phyloP scores from a whole-genome alignment of 37 sponge, comb jelly and placozoan genomes.

The Lycopodina hypogea region DNA sequence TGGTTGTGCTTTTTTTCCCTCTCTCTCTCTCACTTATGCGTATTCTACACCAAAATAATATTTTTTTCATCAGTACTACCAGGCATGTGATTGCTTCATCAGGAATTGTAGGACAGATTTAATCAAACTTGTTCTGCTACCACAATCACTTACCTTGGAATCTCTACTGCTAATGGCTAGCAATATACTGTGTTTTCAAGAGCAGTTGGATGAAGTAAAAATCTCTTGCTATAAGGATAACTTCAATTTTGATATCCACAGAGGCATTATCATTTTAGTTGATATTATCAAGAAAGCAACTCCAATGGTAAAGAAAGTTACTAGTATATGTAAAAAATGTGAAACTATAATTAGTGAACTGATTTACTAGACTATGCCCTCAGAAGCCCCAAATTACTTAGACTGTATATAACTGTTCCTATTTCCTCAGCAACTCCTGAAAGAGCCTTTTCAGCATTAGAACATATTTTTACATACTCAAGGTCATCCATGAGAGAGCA shows the following conservation, averaged over 20 bases:
- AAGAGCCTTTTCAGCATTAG: slow-evolving; percentile 53
- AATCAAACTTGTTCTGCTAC: no score
- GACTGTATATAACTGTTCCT: slow-evolving; percentile 67
- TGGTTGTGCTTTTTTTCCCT: no score
- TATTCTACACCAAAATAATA: no score
- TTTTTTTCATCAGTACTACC: no score
- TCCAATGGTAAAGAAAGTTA: slow-evolving; percentile 47
- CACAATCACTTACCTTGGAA: slow-evolving; percentile 3
- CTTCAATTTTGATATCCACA: slow-evolving; percentile 14
- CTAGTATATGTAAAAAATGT: slow-evolving; percentile 43
- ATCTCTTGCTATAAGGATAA: slow-evolving; percentile 58
- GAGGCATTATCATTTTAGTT: slow-evolving; percentile 35
- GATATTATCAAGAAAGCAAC: slow-evolving; percentile 39
- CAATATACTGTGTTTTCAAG: slow-evolving; percentile 28
- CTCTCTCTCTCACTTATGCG: no score
- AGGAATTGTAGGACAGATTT: no score
- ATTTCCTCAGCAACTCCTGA: slow-evolving; percentile 70
- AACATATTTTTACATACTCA: slow-evolving; percentile 44
- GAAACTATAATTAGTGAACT: slow-evolving; percentile 47
- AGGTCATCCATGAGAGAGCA: slow-evolving; percentile 59
- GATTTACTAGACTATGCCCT: slow-evolving; percentile 28
- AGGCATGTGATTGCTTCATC: no score
- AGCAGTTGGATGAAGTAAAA: slow-evolving; percentile 12
- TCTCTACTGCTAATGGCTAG: slow-evolving; percentile 37
- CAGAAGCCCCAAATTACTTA: slow-evolving; percentile 37